Evolutionary conservation across 2,888 invertebrate genomes (phyloP), one percentile per base, ranked within the genome.

Genomic region (Orchesella flavescens): DNA sequence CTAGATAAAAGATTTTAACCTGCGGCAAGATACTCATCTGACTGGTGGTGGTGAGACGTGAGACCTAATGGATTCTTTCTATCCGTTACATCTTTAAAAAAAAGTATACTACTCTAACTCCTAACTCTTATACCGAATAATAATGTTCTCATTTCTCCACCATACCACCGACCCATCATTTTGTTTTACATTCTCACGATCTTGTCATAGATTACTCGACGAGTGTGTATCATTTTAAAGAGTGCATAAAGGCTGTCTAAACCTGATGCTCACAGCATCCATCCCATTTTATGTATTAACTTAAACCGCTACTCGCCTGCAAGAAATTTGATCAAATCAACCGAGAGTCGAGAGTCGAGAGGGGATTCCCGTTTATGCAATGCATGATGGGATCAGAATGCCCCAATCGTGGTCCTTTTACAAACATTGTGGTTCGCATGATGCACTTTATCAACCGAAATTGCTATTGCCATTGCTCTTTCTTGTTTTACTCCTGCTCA

Each of bases 111-210:
- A n/a, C n/a, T n/a, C n/a, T n/a, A n/a, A n/a, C n/a, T n/a, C n/a
- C n/a, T n/a, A n/a, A n/a, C n/a, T n/a, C 21, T 10, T 21, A n/a
- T 55, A 59, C 49, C 55, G 76, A 76, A 55, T 65, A 23, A 75
- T 75, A 68, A 44, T 74, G 12, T 46, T 34, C 34, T 34, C 34
- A 34, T 34, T 34, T 34, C 34, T 34, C 34, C 34, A 34, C 34
- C 34, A 34, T n/a, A n/a, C n/a, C 34, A 34, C 34, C 34, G 23
- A 66, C n/a, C n/a, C 44, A 46, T 24, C 21, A 61, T 24, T 55
- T 24, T 68, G 57, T 69, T 17, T 77, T 46, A n/a, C 46, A 68
- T 77, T 77, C 77, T 77, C 77, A 77, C 77, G 77, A 77, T 77
- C 66, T 1, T 19, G 55, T 43, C 57, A 23, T n/a, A 77, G 77